Percentiles rank a stretch among this genome's conserved stretches.
These are phyloP conservation scores for Myocastor coypus DNA, from an alignment of 2,113 vertebrate genomes.

Conservation along the genomic window DNA sequence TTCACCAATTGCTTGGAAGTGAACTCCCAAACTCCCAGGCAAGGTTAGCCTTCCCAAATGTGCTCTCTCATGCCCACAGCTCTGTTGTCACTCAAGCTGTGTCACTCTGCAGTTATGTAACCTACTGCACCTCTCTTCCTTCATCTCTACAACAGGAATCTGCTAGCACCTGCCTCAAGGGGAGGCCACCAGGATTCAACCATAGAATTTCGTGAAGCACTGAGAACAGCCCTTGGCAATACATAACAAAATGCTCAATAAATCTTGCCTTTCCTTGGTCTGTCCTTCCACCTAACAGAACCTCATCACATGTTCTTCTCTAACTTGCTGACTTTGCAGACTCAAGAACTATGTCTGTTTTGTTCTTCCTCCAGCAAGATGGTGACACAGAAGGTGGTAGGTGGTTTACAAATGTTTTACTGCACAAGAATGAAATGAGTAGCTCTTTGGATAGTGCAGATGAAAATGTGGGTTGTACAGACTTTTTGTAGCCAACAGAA, in stretches of 20 bases:
- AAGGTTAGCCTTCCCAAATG: neutral
- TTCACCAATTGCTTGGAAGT: neutral
- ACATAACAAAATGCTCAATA: neutral
- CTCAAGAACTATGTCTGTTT: neutral
- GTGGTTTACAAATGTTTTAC: neutral
- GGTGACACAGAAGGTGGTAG: neutral
- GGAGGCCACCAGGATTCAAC: neutral
- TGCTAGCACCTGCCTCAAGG: neutral
- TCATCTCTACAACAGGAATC: neutral
- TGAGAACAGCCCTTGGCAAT: neutral
- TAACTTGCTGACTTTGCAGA: conserved; percentile 23
- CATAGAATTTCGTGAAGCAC: neutral
- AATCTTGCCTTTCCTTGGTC: neutral
- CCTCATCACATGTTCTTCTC: neutral
- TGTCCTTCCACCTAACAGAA: neutral
- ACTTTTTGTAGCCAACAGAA: conserved; percentile 77
- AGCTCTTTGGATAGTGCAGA: conserved; percentile 81
- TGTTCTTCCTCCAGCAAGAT: neutral
- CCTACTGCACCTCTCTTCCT: neutral
- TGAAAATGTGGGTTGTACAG: conserved; percentile 81
- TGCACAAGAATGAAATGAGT: conserved; percentile 48
- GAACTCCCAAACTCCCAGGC: neutral
- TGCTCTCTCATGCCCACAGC: neutral
- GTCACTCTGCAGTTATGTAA: neutral
- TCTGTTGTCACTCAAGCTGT: neutral